Evolutionary conservation across 2,113 vertebrate species (phyloP).

Genomic region (Amphiprion percula): DNA sequence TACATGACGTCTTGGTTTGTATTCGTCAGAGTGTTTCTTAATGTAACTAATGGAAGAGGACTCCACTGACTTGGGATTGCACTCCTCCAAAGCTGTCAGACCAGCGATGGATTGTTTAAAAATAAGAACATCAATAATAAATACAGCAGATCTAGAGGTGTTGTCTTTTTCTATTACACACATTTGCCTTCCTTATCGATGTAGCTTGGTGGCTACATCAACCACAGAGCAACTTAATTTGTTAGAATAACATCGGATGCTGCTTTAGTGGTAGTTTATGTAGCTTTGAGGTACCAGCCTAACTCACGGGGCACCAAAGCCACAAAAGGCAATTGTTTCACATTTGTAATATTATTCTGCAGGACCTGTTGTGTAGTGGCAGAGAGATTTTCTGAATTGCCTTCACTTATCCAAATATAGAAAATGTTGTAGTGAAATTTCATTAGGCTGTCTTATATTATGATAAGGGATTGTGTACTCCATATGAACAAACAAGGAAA

Average conservation of each 20-base stretch:
- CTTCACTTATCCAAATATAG: no score
- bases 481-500: constrained; percentile 2
- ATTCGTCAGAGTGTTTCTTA: background rate
- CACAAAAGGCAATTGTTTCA: background rate
- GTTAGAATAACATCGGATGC: background rate
- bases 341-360: no score
- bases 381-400: no score
- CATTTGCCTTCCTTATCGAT: no score
- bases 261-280: background rate
- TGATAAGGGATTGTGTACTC: background rate
- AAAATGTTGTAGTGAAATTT: background rate
- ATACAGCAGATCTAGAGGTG: no score
- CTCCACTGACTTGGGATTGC: background rate
- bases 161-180: no score
- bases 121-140: background rate
- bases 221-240: background rate
- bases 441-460: background rate
- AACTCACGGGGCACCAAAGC: background rate
- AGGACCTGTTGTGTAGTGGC: no score
- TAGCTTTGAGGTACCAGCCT: background rate
- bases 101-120: background rate
- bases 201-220: background rate
- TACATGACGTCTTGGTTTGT: background rate
- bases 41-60: background rate
- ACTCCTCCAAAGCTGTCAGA: no score